Base-by-base conservation (phyloP, 2,888 invertebrate genomes). In the Seira ritae region DNA sequence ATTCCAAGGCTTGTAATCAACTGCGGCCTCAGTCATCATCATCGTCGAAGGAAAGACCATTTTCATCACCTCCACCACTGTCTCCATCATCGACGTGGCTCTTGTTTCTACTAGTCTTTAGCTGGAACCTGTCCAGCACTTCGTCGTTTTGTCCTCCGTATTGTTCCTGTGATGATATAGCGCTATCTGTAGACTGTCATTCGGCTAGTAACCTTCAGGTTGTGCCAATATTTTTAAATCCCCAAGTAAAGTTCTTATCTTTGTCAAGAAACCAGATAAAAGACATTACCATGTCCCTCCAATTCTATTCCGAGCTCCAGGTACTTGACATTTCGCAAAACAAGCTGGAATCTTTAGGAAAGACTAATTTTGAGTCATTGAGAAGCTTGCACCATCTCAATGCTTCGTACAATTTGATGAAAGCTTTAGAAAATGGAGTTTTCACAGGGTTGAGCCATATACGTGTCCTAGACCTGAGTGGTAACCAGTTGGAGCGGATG, bases 151-250 rank as follows among this genome's bases (percentile, higher is more conserved):
- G 87, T 84, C 87, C 87, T 66, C 86, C 82, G 37, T 80, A 77
- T 65, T 87, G 87, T 73, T 72, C 71, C 22, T 87, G 87, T 84
- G 83, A 87, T 82, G 87, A 87, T 80, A 60, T 84, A 42, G 80
- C 86, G 60, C 82, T 87, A 71, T 84, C 84, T 62, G 86, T 87
- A 55, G 85, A 86, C 80, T 87, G 87, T 78, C 85, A 86, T 46
- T 86, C 85, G 70, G 84, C 85, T 62, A 74, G 79, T 37, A 87
- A 86, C 78, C 84, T 87, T 0, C 74, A 77, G 60, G 86, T 87
- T 50, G 86, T 87, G 73, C 87, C 87, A 73, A 87, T 87, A 77
- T 87, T 87, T 72, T 84, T 87, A 31, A 87, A 87, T 72, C 87
- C 87, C 10, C 87, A 87, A 80, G 86, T 86, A 72, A 87, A 86